These are phyloP conservation scores for Mormyrus hasselquistii DNA, from an alignment of 2,797 vertebrate species.

Conservation along the genomic window DNA sequence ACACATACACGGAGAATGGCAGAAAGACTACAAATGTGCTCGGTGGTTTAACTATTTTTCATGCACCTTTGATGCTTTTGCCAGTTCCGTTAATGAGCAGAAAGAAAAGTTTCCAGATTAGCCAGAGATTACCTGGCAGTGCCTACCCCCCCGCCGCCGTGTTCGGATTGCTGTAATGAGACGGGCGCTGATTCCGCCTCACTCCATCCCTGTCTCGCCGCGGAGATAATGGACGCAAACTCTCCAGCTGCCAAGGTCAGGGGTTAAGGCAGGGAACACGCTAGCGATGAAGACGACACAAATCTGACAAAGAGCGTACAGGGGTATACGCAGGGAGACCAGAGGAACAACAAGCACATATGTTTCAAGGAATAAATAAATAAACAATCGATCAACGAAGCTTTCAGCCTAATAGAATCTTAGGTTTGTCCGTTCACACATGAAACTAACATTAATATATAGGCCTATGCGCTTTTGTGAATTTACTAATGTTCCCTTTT, in stretches of 20 bases:
- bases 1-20: neutral
- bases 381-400: neutral
- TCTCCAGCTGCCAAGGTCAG: conserved; percentile 17
- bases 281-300: neutral
- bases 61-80: neutral
- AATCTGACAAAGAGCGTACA: neutral
- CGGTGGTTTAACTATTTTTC: neutral
- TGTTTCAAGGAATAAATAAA: neutral
- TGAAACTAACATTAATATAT: neutral
- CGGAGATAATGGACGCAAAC: neutral
- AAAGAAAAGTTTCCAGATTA: neutral
- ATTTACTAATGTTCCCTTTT: neutral
- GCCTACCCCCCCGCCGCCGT: neutral
- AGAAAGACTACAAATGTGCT: neutral
- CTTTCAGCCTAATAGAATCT: neutral
- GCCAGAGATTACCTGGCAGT: neutral
- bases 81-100: neutral
- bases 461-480: neutral
- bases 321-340: neutral
- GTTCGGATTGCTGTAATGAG: neutral
- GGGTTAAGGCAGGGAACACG: conserved; percentile 9
- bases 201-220: neutral
- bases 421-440: neutral
- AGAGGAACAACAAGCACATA: neutral
- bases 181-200: neutral